These are phyloP conservation scores for Chrosomus eos DNA, from an alignment of 2,797 vertebrate genomes.

Conservation along the genomic window DNA sequence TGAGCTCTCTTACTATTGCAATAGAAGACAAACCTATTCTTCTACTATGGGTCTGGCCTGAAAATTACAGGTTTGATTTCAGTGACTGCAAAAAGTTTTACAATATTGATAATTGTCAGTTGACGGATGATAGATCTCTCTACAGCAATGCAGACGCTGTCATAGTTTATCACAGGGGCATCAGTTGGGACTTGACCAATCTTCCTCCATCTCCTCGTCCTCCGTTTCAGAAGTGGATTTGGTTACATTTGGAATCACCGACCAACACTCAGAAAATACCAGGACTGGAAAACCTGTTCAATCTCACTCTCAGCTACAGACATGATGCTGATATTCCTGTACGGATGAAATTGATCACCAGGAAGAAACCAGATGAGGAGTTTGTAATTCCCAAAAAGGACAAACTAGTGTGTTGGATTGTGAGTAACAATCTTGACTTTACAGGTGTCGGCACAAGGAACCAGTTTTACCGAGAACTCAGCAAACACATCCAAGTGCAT, in stretches of 20 bases:
- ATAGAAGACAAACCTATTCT: constrained; percentile 80
- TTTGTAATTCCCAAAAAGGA: constrained; percentile 85
- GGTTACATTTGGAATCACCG: constrained; percentile 87
- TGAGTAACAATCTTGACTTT: constrained; percentile 75
- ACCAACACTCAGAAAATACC: constrained; percentile 79
- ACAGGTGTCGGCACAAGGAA: constrained; percentile 71
- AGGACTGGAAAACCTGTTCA: constrained; percentile 86
- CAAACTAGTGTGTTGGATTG: constrained; percentile 85
- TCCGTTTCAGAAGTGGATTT: constrained; percentile 89
- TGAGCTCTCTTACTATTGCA: not conserved
- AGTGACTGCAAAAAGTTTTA: constrained; percentile 80
- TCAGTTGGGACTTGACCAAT: constrained; percentile 82
- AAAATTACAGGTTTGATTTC: constrained; percentile 82
- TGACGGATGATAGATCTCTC: constrained; percentile 82
- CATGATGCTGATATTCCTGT: constrained; percentile 85
- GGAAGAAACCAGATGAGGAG: constrained; percentile 68
- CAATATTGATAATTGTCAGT: constrained; percentile 80
- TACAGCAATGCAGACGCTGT: constrained; percentile 82
- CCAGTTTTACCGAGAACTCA: constrained; percentile 82
- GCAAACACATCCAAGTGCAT: constrained; percentile 82
- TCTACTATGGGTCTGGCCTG: constrained; percentile 88
- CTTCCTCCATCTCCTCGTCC: constrained; percentile 82
- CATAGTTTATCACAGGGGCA: constrained; percentile 85
- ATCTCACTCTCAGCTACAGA: constrained; percentile 86
- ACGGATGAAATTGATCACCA: constrained; percentile 77